Percentiles rank a stretch among this genome's conserved stretches.
These are phyloP conservation scores for Salarias fasciatus DNA, from an alignment of 2,797 vertebrate genomes.

Conservation along the genomic window DNA sequence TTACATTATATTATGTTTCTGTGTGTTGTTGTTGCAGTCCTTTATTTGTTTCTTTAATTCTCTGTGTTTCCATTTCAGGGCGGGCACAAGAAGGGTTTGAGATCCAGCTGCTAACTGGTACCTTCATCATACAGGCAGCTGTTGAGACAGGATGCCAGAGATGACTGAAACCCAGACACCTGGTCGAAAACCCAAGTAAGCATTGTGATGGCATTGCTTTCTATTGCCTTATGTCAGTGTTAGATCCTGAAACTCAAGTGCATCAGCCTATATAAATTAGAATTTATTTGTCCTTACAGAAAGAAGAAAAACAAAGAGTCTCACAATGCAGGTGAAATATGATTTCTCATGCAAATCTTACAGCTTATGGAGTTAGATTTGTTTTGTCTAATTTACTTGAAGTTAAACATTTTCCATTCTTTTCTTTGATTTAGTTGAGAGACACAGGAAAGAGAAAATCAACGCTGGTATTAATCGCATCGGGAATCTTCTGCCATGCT, in stretches of 20 bases:
- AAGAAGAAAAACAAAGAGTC: constrained; percentile 99
- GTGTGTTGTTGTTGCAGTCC: not conserved
- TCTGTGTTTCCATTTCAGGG: constrained; percentile 56
- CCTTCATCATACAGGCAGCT: constrained; percentile 76
- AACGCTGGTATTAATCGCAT: constrained; percentile 98
- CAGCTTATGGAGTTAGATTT: not conserved
- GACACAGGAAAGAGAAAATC: constrained; percentile 99
- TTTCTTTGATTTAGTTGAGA: constrained; percentile 86
- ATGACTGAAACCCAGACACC: constrained; percentile 94
- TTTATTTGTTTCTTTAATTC: not conserved
- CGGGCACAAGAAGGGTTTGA: constrained; percentile 44
- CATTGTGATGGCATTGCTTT: not conserved
- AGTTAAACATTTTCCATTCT: not conserved
- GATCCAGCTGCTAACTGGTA: constrained; percentile 63
- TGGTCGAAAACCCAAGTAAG: constrained; percentile 91
- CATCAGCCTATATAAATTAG: no score
- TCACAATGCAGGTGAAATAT: constrained; percentile 93
- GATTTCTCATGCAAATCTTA: not conserved
- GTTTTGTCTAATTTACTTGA: not conserved
- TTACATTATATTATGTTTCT: no score
- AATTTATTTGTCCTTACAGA: constrained; percentile 55
- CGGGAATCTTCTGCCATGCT: constrained; percentile 97
- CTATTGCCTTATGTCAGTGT: not conserved
- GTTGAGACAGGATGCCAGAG: constrained; percentile 93
- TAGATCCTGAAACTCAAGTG: no score